Conservation (phyloP, 2,888 invertebrate genomes). For the Agrochola circellaris region DNA sequence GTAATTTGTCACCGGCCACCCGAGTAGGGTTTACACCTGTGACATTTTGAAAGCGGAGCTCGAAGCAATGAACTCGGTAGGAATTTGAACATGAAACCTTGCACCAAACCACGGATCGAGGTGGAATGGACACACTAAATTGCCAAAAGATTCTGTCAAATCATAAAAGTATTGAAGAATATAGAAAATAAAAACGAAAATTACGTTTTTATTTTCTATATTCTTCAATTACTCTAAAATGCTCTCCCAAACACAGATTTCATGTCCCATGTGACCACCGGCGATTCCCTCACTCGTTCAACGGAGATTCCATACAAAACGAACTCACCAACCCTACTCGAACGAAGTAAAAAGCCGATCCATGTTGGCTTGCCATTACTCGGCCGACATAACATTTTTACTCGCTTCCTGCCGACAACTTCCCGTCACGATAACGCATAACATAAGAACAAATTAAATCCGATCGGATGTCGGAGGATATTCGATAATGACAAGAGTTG, state of each 20-base stretch:
- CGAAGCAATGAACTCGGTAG: constrained; percentile 3
- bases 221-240: not conserved
- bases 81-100: constrained; percentile 25
- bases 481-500: constrained; percentile 75
- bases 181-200: not conserved
- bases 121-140: not conserved
- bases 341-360: constrained; percentile 63
- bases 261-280: not conserved
- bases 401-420: constrained; percentile 78
- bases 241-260: not conserved
- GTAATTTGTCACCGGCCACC: constrained; percentile 70
- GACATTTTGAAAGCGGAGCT: constrained; percentile 38
- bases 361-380: constrained; percentile 70
- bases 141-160: no score
- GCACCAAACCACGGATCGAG: not conserved
- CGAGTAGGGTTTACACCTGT: constrained; percentile 58
- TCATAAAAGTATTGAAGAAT: not conserved
- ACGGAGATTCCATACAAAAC: not conserved
- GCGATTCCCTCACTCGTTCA: not conserved
- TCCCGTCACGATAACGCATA: constrained; percentile 81
- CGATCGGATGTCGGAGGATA: constrained; percentile 78
- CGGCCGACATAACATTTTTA: constrained; percentile 78
- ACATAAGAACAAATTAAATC: constrained; percentile 79
- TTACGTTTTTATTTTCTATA: no score
- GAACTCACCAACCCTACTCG: constrained; percentile 62